Conservation (phyloP, 2,888 invertebrate genomes). For the Hydropsyche betteni region DNA sequence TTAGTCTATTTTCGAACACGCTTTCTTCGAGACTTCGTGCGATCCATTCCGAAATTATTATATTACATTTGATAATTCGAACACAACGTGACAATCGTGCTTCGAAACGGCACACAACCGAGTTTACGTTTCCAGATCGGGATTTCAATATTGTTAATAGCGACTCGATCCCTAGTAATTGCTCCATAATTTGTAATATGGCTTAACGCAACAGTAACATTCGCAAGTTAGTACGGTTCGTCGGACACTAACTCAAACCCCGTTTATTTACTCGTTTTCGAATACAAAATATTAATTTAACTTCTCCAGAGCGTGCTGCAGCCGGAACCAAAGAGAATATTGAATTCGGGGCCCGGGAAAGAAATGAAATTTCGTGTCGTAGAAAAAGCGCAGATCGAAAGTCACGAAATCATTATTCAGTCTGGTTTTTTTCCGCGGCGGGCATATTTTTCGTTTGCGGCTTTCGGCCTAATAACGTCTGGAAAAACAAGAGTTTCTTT, state of each 20-base stretch:
- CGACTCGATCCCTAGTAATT: not conserved
- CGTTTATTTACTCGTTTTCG: conserved; percentile 6
- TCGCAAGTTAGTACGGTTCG: conserved; percentile 15
- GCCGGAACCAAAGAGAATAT: not conserved
- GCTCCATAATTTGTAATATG: conserved; percentile 16
- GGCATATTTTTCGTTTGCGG: conserved; percentile 6
- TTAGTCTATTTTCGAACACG: too few species aligned
- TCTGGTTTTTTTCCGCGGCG: not conserved
- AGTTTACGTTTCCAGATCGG: not conserved
- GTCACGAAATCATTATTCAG: conserved; percentile 21
- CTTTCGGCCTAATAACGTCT: conserved; percentile 39
- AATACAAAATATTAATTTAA: not conserved
- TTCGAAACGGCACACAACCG: too few species aligned
- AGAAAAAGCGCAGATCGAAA: not conserved
- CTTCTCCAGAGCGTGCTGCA: too few species aligned
- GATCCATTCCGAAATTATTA: too few species aligned
- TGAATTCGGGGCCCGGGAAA: not conserved
- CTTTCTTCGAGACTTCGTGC: too few species aligned
- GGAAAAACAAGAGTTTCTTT: conserved; percentile 44
- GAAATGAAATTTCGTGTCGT: not conserved
- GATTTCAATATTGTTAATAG: conserved; percentile 25
- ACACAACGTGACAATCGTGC: too few species aligned
- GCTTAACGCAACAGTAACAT: conserved; percentile 9
- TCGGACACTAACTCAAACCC: not conserved
- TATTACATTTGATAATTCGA: too few species aligned